Base-by-base conservation (phyloP, 92 coral and sea anemone genomes). In the Meandrina meandrites region DNA sequence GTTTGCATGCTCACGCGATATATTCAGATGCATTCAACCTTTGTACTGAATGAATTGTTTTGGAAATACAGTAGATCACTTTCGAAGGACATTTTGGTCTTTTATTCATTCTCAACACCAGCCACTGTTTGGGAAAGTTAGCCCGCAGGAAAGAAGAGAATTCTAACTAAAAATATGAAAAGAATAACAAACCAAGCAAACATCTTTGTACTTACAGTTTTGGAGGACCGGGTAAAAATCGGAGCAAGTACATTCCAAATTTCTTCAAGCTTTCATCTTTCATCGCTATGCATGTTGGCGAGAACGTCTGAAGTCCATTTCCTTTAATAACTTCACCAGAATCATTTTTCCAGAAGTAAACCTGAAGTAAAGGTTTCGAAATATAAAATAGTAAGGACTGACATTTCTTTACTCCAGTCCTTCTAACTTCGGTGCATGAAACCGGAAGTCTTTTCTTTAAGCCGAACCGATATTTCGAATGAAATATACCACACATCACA, bases 171-270 rank as follows among this genome's bases (percentile, higher is more conserved):
- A 60, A 22, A 60, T 60, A 60, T 21, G 31, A 62, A 62, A 62
- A 54, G 1, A 54, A 13, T 15, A 22, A 24, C 31, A n/a, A 62
- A 7, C 10, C 30, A 24, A 24, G 28, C 11, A 62, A 62, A 54
- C 19, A 2, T 62, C 2, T 17, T 30, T 48, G 2, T 81, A 81
- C 95, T 92, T 69, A 92, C 95, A 92, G 95, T 84, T 92, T 92
- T 53, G 95, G 95, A 27, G 91, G 92, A 18, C 90, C 90, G 32
- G 95, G 95, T 27, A 92, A 53, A 50, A 92, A 92, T 45, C 95
- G 88, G 22, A 92, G 86, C 35, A 92, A 81, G 66, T 92, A 92
- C 91, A 92, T 80, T 51, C 95, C 93, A 54, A 82, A 84, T 51
- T 54, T 79, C 73, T 79, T 79, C 42, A 92, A 81, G 81, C 83